Evolutionary conservation across 2,113 vertebrate genomes (phyloP).

Genomic region (Pseudopipra pipra): DNA sequence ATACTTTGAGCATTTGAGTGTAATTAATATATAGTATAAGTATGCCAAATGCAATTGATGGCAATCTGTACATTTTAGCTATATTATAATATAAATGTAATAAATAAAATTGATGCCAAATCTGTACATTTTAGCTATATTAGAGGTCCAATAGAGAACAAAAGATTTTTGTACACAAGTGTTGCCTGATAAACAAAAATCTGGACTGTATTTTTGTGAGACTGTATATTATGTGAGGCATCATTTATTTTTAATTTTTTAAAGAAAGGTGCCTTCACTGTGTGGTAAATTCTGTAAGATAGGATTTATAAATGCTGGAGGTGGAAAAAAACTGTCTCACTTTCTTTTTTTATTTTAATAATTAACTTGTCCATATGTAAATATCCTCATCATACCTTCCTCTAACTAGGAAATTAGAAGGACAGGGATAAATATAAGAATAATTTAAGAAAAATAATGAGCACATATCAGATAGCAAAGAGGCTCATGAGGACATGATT

Average conservation of each 20-base stretch:
- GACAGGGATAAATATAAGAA: not conserved
- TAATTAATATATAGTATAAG: not conserved
- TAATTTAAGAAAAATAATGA: not conserved
- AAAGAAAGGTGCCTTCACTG: not conserved
- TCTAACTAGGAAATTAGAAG: not conserved
- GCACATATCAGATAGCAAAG: not conserved
- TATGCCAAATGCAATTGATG: not conserved
- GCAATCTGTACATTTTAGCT: not conserved
- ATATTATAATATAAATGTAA: not conserved
- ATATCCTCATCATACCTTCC: not conserved
- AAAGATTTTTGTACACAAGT: not conserved
- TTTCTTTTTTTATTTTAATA: not conserved
- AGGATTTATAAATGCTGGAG: not conserved
- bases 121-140: not conserved
- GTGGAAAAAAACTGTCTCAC: rapidly evolving
- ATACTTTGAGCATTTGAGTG: not conserved
- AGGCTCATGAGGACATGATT: not conserved
- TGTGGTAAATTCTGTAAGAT: not conserved
- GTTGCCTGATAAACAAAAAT: not conserved
- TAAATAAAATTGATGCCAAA: not conserved
- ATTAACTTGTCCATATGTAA: not conserved
- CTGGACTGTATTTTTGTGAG: not conserved
- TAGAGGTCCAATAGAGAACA: not conserved
- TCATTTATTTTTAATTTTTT: not conserved
- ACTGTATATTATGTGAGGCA: not conserved